Evolutionary conservation across 1,140 invertebrate species (phyloP).

Genomic region (Apis florea): DNA sequence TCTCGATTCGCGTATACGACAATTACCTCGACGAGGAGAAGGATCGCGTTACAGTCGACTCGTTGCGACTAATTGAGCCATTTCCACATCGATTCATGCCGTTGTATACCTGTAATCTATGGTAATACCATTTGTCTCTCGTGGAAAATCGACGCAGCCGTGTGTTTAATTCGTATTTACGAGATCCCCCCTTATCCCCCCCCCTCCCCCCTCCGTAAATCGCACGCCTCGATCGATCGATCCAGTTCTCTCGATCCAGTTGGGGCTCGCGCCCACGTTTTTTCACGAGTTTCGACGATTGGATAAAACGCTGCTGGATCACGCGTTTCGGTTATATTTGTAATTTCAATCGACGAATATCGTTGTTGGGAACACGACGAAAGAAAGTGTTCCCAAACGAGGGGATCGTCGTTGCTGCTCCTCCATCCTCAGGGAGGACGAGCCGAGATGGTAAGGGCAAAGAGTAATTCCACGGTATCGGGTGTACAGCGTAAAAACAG

Average conservation of each 20-base stretch:
- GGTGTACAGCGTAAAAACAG: constrained; percentile 5
- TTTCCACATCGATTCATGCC: neutral
- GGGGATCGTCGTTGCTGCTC: too few species aligned
- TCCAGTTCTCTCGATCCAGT: neutral
- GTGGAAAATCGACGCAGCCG: neutral
- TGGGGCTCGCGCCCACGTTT: neutral
- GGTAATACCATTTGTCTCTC: neutral
- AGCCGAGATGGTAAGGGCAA: constrained; percentile 10
- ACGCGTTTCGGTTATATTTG: too few species aligned
- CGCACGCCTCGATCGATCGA: neutral
- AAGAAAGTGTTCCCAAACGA: too few species aligned
- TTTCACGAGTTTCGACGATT: too few species aligned
- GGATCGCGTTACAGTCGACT: neutral
- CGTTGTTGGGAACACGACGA: too few species aligned
- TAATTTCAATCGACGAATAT: too few species aligned
- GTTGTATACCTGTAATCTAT: neutral
- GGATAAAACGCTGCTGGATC: too few species aligned
- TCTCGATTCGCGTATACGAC: neutral
- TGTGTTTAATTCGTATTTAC: neutral
- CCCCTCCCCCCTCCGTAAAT: neutral
- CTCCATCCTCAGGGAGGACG: too few species aligned
- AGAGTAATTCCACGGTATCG: constrained; percentile 40
- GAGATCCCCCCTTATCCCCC: neutral
- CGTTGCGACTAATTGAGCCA: neutral
- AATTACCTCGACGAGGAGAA: constrained; percentile 4